phyloP scores from a whole-genome alignment of 2,888 invertebrate genomes.

The Neria commutata region DNA sequence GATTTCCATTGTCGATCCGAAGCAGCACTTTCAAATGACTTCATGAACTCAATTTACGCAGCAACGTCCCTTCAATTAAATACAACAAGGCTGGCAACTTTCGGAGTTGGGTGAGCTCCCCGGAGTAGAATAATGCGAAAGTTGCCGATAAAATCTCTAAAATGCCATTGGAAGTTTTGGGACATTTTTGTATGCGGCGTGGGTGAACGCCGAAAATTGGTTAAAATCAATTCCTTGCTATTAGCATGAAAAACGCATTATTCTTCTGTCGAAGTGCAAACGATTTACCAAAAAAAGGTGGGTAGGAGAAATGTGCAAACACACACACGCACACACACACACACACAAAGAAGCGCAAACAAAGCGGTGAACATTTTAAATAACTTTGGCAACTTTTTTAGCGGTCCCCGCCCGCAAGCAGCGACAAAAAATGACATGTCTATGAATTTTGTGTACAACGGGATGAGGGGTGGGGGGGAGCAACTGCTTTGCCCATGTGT shows the following conservation, averaged over 20 bases:
- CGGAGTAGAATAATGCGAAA: constrained; percentile 16
- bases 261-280: constrained; percentile 34
- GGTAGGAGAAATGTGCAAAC: constrained; percentile 2
- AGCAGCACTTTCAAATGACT: constrained; percentile 21
- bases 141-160: not conserved
- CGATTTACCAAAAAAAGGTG: constrained; percentile 26
- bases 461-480: not conserved
- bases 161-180: not conserved
- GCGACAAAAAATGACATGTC: not conserved
- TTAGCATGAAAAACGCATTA: constrained; percentile 53
- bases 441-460: not conserved
- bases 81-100: constrained; percentile 9
- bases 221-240: constrained; percentile 47
- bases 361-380: constrained; percentile 41
- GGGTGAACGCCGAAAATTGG: not conserved
- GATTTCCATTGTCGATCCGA: not conserved
- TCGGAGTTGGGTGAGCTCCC: constrained; percentile 19
- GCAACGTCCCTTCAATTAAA: not conserved
- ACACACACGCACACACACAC: not conserved
- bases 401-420: too few species aligned
- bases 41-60: constrained; percentile 20
- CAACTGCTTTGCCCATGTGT: too few species aligned
- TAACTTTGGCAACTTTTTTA: constrained; percentile 35
- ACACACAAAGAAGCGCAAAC: not conserved
- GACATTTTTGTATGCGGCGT: not conserved